phyloP scores from a whole-genome alignment of 92 coral and sea anemone genomes.

The Porites divaricata region DNA sequence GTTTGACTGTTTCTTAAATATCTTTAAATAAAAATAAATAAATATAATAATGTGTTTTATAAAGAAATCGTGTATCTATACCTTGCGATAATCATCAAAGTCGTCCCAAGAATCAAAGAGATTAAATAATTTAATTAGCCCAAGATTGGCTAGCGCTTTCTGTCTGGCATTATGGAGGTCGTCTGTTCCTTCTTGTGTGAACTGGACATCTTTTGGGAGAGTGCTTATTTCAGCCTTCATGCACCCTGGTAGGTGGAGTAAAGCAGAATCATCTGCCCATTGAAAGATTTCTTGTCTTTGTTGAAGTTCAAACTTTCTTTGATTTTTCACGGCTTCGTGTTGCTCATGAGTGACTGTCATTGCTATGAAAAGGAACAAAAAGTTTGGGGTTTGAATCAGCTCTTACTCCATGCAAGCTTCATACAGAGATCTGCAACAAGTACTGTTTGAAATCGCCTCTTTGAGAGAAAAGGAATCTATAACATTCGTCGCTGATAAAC shows the following conservation, averaged over 20 bases:
- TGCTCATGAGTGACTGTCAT: constrained; percentile 52
- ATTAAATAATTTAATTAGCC: constrained; percentile 47
- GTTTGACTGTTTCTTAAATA: too few species aligned
- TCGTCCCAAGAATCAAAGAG: constrained; percentile 76
- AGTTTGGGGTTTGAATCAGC: neutral
- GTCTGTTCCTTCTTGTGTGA: constrained; percentile 64
- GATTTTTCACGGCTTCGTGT: constrained; percentile 65
- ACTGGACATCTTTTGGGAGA: constrained; percentile 71
- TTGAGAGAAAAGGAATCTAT: too few species aligned
- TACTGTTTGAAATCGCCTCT: too few species aligned
- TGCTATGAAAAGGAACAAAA: constrained; percentile 1
- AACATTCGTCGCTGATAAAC: too few species aligned
- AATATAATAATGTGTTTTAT: neutral
- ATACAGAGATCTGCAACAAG: too few species aligned
- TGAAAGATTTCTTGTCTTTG: constrained; percentile 61
- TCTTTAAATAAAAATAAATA: neutral
- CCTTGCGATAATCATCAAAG: constrained; percentile 67
- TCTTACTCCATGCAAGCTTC: too few species aligned
- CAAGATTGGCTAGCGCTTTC: constrained; percentile 64
- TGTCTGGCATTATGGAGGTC: constrained; percentile 59
- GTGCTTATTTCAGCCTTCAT: constrained; percentile 38
- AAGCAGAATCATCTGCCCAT: constrained; percentile 67
- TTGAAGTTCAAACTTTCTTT: constrained; percentile 69
- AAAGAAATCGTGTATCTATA: neutral
- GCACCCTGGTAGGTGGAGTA: constrained; percentile 65